Evolutionary conservation across 2,797 vertebrate genomes (phyloP), one percentile per base, ranked within the genome.

Genomic region (Eupleurogrammus muticus): DNA sequence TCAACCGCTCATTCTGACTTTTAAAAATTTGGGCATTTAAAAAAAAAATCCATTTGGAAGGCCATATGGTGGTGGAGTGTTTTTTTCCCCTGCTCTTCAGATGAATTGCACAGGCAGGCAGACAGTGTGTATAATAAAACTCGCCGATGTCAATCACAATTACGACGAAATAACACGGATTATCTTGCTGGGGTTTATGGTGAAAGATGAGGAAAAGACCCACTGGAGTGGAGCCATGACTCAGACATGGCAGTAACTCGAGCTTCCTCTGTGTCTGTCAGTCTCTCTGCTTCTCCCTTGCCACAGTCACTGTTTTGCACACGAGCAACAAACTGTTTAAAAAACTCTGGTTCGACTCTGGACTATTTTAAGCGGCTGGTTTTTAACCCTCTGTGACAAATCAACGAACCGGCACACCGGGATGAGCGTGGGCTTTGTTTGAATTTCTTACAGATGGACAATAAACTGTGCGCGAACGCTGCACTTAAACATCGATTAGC

Each of bases 211-310:
- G 75, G 77, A 83, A 83, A 88, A 87, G 82, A 71, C 3, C 28
- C 32, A 52, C 80, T 83, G 87, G 81, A 87, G 74, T 14, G 7
- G 56, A 75, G 86, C 88, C 90, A 86, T 87, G 80, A 83, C 88
- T 86, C 81, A 77, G 75, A 82, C 79, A 80, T 83, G 83, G 75
- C 82, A 90, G 88, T 88, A 92, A 92, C 86, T 51, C 17, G 70
- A 89, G 80, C 83, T 82, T 50, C 34, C 46, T 66, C 67, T 44
- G 46, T 65, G 20, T 80, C 63, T 67, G 34, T 80, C 63, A 65
- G 34, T 55, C 59, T 38, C 47, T 32, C 46, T 70, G 32, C 42
- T 49, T 17, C 34, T 21, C 66, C 40, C 52, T 50, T 51, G 35
- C 59, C 57, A 61, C 54, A 67, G 11, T 10, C 48, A 59, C 51